Evolutionary conservation across 2,113 vertebrate genomes (phyloP), one percentile per base, ranked within the genome.

Genomic region (Pelecanus crispus): DNA sequence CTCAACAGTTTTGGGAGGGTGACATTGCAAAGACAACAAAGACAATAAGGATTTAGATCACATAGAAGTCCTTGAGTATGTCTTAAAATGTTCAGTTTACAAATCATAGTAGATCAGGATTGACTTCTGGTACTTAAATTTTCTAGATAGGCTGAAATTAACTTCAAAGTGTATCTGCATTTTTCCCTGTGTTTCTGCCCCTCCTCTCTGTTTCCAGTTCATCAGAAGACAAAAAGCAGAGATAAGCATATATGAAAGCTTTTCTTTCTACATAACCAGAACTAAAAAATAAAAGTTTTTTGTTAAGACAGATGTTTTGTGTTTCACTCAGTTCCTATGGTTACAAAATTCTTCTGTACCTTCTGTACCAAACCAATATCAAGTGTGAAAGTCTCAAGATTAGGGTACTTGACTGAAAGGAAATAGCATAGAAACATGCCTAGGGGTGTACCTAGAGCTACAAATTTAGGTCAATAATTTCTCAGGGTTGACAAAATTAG

Each of bases 251-350:
- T 45, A 42, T 3, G 20, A 86, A 71, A 36, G 4, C 36, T 45
- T 58, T 83, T 86, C 10, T 66, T 78, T 75, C 20, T 63, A 2
- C 6, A 52, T 32, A 66, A 65, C 8, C 24, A 49, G 32, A 83
- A 68, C 7, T 61, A 10, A 29, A 86, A 91, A 34, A 67, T 8
- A 45, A 17, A 66, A n/a, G 0, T 20, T 36, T 92, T 90, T 90
- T 75, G 18, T 88, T 56, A 88, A 85, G 78, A 58, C 79, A 89
- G 77, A 94, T 88, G 36, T 94, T 92, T 95, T 97, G 28, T 85
- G 45, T 90, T 68, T 82, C 80, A 71, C 31, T 85, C 38, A 28
- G 58, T 95, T 94, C 59, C 87, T 86, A 83, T 73, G 82, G 85
- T 90, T 82, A 88, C 79, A 83, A 80, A 95, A 92, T 92, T 92